Evolutionary conservation across 2,797 vertebrate genomes (phyloP).

Genomic region (Urocyon cinereoargenteus): DNA sequence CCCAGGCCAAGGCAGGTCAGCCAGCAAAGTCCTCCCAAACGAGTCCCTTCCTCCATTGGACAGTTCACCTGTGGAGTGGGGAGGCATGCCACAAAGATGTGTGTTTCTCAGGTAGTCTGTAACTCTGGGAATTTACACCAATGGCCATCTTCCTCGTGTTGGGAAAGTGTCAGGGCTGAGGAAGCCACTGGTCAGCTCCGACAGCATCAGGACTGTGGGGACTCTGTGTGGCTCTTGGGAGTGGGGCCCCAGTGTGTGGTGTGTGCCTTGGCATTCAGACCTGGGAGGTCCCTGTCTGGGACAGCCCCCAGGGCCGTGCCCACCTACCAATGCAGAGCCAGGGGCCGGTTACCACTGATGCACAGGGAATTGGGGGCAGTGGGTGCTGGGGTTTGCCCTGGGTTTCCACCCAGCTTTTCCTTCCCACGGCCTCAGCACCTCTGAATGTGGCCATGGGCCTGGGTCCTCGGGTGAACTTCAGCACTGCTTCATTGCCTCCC

Average conservation of each 20-base stretch:
- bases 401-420: rapidly evolving
- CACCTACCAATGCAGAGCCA: rapidly evolving
- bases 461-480: rapidly evolving
- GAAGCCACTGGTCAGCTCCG: rapidly evolving
- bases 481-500: rapidly evolving
- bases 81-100: not conserved
- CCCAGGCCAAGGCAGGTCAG: not conserved
- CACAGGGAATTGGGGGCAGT: rapidly evolving
- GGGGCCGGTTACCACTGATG: rapidly evolving
- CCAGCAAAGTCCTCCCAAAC: rapidly evolving
- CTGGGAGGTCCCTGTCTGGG: not conserved
- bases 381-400: rapidly evolving
- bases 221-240: rapidly evolving
- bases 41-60: not conserved
- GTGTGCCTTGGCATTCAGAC: rapidly evolving
- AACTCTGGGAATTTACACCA: not conserved
- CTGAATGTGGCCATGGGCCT: rapidly evolving
- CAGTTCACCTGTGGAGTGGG: not conserved
- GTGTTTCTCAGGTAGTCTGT: not conserved
- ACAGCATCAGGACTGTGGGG: not conserved
- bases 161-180: not conserved
- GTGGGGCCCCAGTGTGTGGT: not conserved
- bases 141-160: rapidly evolving
- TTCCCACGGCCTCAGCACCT: rapidly evolving
- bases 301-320: rapidly evolving